Conservation (phyloP, 2,113 vertebrate genomes). For the Ophthalmolycus amberensis region DNA sequence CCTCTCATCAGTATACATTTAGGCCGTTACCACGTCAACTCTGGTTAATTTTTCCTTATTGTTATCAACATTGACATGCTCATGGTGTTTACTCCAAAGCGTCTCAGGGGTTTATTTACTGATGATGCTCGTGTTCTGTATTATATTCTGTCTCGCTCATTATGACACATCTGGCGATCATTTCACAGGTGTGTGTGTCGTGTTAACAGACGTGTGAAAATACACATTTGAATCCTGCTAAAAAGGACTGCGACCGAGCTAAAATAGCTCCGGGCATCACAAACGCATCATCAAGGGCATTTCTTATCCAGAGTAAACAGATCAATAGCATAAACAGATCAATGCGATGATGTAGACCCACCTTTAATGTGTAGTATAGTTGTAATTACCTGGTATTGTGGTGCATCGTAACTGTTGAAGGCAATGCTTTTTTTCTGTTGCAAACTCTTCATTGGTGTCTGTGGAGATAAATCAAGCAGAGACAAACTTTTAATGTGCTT, state of each 20-base stretch:
- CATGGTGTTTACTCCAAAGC: slow-evolving; percentile 29
- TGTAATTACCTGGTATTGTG: slow-evolving; percentile 30
- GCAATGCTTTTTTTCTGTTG: slow-evolving; percentile 20
- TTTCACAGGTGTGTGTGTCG: neutral
- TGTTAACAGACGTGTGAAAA: neutral
- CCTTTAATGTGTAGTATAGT: slow-evolving; percentile 24
- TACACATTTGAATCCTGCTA: slow-evolving; percentile 5
- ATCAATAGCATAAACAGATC: slow-evolving; percentile 66
- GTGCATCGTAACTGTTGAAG: slow-evolving; percentile 9
- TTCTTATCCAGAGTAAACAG: slow-evolving; percentile 53
- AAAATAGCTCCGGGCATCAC: slow-evolving; percentile 22
- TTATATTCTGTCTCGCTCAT: neutral
- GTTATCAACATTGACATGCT: slow-evolving; percentile 31
- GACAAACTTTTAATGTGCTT: slow-evolving; percentile 25
- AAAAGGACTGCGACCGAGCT: neutral
- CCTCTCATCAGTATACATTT: too few species aligned
- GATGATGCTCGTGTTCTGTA: neutral
- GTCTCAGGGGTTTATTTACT: neutral
- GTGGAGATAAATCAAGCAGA: neutral
- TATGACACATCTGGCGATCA: neutral
- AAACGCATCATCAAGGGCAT: slow-evolving; percentile 31
- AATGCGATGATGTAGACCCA: slow-evolving; percentile 38
- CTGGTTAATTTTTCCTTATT: neutral
- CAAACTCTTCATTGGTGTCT: neutral
- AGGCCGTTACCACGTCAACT: neutral